These are phyloP conservation scores for Danio aesculapii DNA, from an alignment of 2,797 vertebrate genomes.

Conservation along the genomic window DNA sequence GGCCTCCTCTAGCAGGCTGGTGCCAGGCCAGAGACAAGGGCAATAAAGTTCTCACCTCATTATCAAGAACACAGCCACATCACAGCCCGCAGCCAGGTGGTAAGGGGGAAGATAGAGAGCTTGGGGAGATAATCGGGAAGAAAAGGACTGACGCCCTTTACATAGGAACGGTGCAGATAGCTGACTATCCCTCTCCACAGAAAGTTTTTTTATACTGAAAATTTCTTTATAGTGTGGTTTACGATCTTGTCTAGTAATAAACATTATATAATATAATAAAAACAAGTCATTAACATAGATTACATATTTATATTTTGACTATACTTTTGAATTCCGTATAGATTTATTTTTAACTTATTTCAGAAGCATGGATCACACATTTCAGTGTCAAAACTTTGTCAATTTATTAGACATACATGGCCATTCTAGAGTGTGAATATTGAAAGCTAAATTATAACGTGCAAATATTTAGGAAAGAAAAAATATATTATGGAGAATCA, in stretches of 20 bases:
- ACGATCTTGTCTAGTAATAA: neutral
- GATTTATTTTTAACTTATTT: too few relatives aligned
- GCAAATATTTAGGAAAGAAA: too few relatives aligned
- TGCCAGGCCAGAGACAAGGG: slow-evolving; percentile 73
- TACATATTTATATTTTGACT: too few relatives aligned
- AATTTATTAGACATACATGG: too few relatives aligned
- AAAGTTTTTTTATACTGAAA: slow-evolving; percentile 68
- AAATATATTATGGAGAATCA: too few relatives aligned
- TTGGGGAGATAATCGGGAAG: slow-evolving; percentile 54
- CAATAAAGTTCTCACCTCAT: slow-evolving; percentile 85
- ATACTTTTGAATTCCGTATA: too few relatives aligned
- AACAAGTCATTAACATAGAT: too few relatives aligned
- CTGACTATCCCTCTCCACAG: slow-evolving; percentile 72
- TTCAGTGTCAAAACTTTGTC: too few relatives aligned
- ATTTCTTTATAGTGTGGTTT: neutral
- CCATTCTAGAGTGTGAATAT: too few relatives aligned
- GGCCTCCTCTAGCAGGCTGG: slow-evolving; percentile 68
- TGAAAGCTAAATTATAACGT: too few relatives aligned
- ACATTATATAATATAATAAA: neutral
- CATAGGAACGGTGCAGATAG: slow-evolving; percentile 60
- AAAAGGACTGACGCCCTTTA: slow-evolving; percentile 65
- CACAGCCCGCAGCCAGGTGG: slow-evolving; percentile 75
- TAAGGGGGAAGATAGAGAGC: slow-evolving; percentile 59
- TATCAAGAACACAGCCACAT: slow-evolving; percentile 81
- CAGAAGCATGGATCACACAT: too few relatives aligned